Evolutionary conservation across 1,140 invertebrate genomes (phyloP), one percentile per base, ranked within the genome.

Genomic region (Lanistes nyassanus): DNA sequence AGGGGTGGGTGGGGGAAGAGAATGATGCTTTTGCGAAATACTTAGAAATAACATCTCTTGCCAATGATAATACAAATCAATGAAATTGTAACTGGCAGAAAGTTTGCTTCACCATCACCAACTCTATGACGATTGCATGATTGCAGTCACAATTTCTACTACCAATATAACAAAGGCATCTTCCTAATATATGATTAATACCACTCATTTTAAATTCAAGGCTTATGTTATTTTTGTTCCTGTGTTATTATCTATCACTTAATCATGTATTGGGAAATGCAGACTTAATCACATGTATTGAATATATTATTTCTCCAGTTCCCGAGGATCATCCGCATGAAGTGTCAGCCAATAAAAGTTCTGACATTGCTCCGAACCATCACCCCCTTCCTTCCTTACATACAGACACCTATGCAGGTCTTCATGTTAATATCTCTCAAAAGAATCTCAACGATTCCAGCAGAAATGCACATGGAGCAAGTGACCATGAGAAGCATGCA

Each of bases 401-500:
- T 31, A 16, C 37, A 36, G 34, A 21, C 65, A 11, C 9, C 36
- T 19, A 0, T 13, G 42, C 9, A 3, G 42, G 42, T 47, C 42
- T 47, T 9, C 42, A 47, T 47, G 42, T 47, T 16, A 47, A 47
- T 47, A 6, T 2, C 42, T 47, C 42, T 16, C 42, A 47, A 9
- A 47, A 47, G 19, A 47, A 47, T 47, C 42, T 47, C 5, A 47
- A 16, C 42, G 42, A 47, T 13, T 47, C 42, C 42, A 47, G 42
- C 42, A 16, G 42, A 47, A 47, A 47, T 0, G 42, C 42, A 16
- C 42, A 47, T 16, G 42, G 42, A 47, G 5, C 42, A 16, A 47
- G 2, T 11, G 53, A 56, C 51, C 36, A 56, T 13, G 70, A 62
- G 16, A 76, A 81, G 29, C 77, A 75, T 65, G 74, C 74, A 55